Evolutionary conservation across 2,797 vertebrate genomes (phyloP).

Genomic region (Halcyon leucocephala): DNA sequence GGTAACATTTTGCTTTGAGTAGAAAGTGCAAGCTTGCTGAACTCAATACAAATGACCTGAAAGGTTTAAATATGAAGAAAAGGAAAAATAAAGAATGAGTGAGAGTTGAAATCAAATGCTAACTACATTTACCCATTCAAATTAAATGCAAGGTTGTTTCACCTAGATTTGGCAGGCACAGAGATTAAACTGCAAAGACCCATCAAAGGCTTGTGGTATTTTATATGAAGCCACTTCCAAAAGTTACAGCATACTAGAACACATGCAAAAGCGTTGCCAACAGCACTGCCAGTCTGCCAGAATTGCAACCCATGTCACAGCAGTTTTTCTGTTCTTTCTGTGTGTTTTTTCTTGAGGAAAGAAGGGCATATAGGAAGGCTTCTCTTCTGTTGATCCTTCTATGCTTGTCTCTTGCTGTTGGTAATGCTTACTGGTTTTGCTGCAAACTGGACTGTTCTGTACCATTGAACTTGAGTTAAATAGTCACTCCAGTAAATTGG

Average conservation of each 20-base stretch:
- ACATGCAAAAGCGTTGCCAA: not conserved
- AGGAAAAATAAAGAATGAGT: slow-evolving; percentile 33
- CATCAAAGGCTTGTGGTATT: not conserved
- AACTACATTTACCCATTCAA: not conserved
- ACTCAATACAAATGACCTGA: slow-evolving; percentile 47
- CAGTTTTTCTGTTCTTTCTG: not conserved
- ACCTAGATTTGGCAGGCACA: not conserved
- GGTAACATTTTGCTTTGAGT: not conserved
- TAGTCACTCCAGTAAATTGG: not conserved
- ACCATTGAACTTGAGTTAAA: not conserved
- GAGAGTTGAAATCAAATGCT: not conserved
- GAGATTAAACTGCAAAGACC: not conserved
- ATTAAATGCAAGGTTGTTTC: not conserved
- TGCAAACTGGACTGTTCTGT: not conserved
- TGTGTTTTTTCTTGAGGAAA: not conserved
- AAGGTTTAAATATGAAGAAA: not conserved
- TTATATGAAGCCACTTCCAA: not conserved
- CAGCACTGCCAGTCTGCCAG: not conserved
- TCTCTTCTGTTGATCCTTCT: not conserved
- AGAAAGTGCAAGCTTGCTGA: slow-evolving; percentile 67
- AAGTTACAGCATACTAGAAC: not conserved
- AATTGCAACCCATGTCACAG: not conserved
- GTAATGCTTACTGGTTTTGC: not conserved
- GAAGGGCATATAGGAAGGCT: not conserved
- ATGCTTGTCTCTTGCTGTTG: not conserved